These are phyloP conservation scores for Sclerodermus sp. DNA, from an alignment of 2,888 invertebrate species.

Conservation along the genomic window DNA sequence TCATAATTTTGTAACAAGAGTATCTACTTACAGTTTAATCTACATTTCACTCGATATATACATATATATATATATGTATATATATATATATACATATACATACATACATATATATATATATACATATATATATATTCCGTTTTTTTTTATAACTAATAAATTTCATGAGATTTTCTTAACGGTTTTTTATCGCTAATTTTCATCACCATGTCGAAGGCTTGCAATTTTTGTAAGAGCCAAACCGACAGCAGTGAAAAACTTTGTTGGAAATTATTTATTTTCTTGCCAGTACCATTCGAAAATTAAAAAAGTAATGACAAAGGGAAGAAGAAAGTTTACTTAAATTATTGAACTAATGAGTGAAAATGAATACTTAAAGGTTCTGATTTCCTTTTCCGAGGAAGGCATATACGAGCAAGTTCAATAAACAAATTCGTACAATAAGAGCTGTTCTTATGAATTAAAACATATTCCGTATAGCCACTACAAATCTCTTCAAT, in stretches of 20 bases:
- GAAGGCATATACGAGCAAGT: constrained; percentile 14
- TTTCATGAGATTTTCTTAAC: constrained; percentile 27
- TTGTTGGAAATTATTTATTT: constrained; percentile 31
- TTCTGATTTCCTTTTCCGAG: no score
- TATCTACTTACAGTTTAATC: constrained; percentile 27
- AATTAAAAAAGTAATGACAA: no score
- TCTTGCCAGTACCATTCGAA: constrained; percentile 19
- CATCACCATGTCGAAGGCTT: constrained; percentile 34
- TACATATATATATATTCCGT: neutral
- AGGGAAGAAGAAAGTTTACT: no score
- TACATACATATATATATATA: no score
- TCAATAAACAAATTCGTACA: constrained; percentile 35
- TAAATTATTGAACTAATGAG: no score
- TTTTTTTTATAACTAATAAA: constrained; percentile 24
- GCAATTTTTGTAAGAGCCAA: constrained; percentile 3
- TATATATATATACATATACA: no score
- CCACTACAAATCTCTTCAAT: no score
- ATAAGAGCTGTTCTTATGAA: constrained; percentile 12
- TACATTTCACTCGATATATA: no score
- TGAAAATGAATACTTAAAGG: no score
- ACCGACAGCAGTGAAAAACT: constrained; percentile 11
- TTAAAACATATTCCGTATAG: no score
- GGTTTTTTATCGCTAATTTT: constrained; percentile 21
- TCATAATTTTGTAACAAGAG: constrained; percentile 25
- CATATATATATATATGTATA: no score